phyloP scores from a whole-genome alignment of 2,113 vertebrate genomes.

The Mobula hypostoma region DNA sequence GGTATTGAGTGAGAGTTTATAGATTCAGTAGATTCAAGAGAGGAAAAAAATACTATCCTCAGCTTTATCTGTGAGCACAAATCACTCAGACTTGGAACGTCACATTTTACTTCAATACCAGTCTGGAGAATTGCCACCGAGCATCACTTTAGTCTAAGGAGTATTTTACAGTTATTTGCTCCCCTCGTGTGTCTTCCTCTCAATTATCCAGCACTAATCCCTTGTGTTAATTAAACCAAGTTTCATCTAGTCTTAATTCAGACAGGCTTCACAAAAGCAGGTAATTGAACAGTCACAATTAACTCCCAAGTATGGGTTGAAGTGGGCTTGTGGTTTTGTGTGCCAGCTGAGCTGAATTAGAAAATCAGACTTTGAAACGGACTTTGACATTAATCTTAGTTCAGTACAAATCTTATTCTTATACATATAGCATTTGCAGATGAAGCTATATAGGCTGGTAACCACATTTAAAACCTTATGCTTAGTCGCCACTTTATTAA shows the following conservation, averaged over 20 bases:
- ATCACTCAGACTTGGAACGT: not conserved
- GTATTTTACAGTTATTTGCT: constrained; percentile 22
- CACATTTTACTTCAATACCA: not conserved
- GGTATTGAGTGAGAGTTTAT: not conserved
- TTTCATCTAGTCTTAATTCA: constrained; percentile 33
- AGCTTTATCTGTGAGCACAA: not conserved
- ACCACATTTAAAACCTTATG: not conserved
- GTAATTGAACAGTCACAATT: constrained; percentile 33
- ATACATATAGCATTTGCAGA: not conserved
- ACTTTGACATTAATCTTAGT: not conserved
- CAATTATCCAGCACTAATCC: constrained; percentile 32
- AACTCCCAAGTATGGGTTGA: not conserved
- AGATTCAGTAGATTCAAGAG: not conserved
- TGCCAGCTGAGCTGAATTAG: not conserved
- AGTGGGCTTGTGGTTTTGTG: not conserved
- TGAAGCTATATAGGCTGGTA: not conserved
- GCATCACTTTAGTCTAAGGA: not conserved
- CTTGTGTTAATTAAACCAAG: constrained; percentile 35
- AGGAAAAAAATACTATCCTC: not conserved
- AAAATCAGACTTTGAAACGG: not conserved
- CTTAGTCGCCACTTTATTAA: no score
- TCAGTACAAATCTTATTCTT: not conserved
- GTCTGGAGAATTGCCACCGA: not conserved
- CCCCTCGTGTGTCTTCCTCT: not conserved
- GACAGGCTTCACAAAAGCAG: constrained; percentile 17